phyloP scores from a whole-genome alignment of 2,797 vertebrate species.

The Pseudopleuronectes americanus region DNA sequence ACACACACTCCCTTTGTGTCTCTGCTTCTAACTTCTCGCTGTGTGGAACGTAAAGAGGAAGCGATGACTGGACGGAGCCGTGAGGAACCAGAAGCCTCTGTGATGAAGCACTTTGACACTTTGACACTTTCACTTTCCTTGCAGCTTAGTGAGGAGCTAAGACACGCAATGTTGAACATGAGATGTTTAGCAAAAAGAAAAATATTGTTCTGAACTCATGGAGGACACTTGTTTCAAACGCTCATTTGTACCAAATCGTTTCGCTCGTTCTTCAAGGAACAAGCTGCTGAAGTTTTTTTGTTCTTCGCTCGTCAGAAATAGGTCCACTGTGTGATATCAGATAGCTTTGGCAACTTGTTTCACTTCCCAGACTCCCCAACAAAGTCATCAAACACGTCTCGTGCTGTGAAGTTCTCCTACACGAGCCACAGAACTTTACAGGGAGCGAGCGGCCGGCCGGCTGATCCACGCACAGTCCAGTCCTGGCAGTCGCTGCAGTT shows the following conservation, averaged over 20 bases:
- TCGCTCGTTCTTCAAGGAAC: slow-evolving; percentile 31
- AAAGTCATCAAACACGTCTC: slow-evolving; percentile 56
- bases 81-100: slow-evolving; percentile 38
- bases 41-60: neutral
- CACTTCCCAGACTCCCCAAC: slow-evolving; percentile 44
- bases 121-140: slow-evolving; percentile 45
- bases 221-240: slow-evolving; percentile 30
- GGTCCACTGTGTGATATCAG: slow-evolving; percentile 60
- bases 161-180: slow-evolving; percentile 4
- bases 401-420: slow-evolving; percentile 35
- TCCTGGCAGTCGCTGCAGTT: slow-evolving; percentile 22
- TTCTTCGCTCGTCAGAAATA: slow-evolving; percentile 19
- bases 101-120: slow-evolving; percentile 69
- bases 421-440: slow-evolving; percentile 12
- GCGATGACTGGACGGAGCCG: slow-evolving; percentile 2
- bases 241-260: slow-evolving; percentile 2
- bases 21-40: neutral
- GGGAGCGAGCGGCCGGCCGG: neutral
- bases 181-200: slow-evolving; percentile 28
- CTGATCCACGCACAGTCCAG: neutral
- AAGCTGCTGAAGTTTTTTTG: slow-evolving; percentile 30
- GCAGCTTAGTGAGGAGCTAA: slow-evolving; percentile 25
- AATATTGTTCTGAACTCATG: slow-evolving; percentile 28
- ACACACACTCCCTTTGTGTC: too few relatives aligned
- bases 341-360: slow-evolving; percentile 82